These are phyloP conservation scores for Rhyacophila evoluta DNA, from an alignment of 2,888 invertebrate species.

Conservation along the genomic window DNA sequence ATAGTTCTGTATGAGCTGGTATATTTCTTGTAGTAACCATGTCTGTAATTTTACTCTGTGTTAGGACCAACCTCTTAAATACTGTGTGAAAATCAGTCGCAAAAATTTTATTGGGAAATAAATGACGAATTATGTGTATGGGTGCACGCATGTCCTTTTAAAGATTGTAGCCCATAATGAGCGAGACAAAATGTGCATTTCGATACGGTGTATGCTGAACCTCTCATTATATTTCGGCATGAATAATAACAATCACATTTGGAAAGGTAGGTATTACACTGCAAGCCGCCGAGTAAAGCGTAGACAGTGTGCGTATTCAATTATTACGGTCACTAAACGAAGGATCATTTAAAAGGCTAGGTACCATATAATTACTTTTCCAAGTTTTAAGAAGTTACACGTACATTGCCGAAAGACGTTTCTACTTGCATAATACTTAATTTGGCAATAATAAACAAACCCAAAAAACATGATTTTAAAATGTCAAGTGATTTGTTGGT, in stretches of 20 bases:
- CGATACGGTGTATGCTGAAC: background rate
- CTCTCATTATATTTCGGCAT: background rate
- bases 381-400: too few relatives aligned
- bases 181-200: background rate
- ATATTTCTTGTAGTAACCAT: too few relatives aligned
- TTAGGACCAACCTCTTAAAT: too few relatives aligned
- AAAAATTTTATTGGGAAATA: background rate
- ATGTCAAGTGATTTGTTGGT: too few relatives aligned
- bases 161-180: background rate
- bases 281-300: background rate
- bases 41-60: too few relatives aligned
- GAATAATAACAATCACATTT: background rate
- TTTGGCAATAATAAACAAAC: too few relatives aligned
- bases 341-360: background rate
- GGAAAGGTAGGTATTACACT: constrained; percentile 1
- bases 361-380: too few relatives aligned
- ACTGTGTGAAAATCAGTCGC: background rate
- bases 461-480: too few relatives aligned
- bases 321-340: background rate
- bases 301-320: background rate
- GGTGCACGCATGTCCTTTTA: background rate
- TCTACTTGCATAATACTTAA: too few relatives aligned
- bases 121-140: background rate
- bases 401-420: too few relatives aligned
- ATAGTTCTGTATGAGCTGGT: too few relatives aligned